phyloP scores from a whole-genome alignment of 2,888 invertebrate genomes.

The Eristalis tenax region DNA sequence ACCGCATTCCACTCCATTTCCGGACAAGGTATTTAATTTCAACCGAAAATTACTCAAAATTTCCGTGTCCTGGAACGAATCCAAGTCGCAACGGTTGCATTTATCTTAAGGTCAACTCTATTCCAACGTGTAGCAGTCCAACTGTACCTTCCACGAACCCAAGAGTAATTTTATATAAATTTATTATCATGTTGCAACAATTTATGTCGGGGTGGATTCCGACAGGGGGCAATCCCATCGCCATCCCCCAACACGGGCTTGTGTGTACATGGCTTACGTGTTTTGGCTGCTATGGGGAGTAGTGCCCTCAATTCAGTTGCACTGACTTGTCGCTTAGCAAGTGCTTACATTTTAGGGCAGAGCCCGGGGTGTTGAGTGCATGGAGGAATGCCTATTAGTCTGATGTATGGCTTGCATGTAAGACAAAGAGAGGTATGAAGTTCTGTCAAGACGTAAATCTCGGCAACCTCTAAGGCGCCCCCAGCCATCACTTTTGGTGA shows the following conservation, averaged over 20 bases:
- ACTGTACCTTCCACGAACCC: slow-evolving; percentile 41
- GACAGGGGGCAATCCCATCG: background rate
- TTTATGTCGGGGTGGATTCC: slow-evolving; percentile 49
- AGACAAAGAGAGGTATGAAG: slow-evolving; percentile 11
- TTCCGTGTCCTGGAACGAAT: background rate
- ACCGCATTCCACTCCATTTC: background rate
- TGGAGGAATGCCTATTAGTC: slow-evolving; percentile 45
- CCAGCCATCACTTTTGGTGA: slow-evolving; percentile 31
- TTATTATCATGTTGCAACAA: slow-evolving; percentile 60
- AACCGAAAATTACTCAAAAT: background rate
- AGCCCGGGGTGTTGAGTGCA: slow-evolving; percentile 1
- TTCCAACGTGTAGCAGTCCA: slow-evolving; percentile 6
- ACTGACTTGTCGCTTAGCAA: slow-evolving; percentile 40
- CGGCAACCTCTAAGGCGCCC: slow-evolving; percentile 16
- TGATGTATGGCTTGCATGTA: slow-evolving; percentile 34
- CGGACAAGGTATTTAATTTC: slow-evolving; percentile 2
- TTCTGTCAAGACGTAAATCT: slow-evolving; percentile 60
- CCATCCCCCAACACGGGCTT: background rate
- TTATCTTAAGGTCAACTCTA: slow-evolving; percentile 16
- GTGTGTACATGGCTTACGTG: background rate
- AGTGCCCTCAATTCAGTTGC: slow-evolving; percentile 27
- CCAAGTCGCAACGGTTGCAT: slow-evolving; percentile 10
- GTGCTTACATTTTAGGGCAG: slow-evolving; percentile 40
- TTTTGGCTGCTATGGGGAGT: background rate
- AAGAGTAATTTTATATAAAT: slow-evolving; percentile 61